Percentiles rank a stretch among this genome's conserved stretches.
Conservation (phyloP, 2,797 vertebrate genomes). For the Pantherophis vulpinus region DNA sequence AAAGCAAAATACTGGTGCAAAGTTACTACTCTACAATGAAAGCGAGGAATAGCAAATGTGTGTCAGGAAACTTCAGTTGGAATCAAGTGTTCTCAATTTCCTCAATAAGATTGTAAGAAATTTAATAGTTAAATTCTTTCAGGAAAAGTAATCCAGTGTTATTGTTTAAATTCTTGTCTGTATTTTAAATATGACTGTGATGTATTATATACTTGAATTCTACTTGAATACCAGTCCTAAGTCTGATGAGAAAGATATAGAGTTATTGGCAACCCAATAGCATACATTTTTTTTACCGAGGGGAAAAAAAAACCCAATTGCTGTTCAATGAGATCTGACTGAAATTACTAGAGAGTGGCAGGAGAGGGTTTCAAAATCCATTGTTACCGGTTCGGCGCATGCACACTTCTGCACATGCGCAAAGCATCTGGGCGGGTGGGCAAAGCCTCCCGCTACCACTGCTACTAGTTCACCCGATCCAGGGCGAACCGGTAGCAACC, state of each 20-base stretch:
- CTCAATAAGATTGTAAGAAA: background rate
- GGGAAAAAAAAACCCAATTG: background rate
- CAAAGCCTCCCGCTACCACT: fast-evolving
- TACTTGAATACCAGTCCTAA: background rate
- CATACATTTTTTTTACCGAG: background rate
- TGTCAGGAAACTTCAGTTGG: background rate
- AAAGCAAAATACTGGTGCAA: no score
- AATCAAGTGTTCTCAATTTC: background rate
- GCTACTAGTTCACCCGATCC: no score
- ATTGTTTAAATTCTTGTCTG: background rate
- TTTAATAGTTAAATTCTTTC: background rate
- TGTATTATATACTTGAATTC: background rate
- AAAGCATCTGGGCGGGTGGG: no score
- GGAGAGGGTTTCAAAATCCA: no score
- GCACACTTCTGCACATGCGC: no score
- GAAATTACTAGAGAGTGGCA: background rate
- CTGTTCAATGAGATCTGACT: background rate
- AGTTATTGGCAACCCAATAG: background rate
- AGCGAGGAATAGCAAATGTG: no score
- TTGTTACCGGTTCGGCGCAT: no score
- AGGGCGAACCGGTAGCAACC: no score
- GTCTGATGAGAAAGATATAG: background rate
- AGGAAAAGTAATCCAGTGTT: background rate
- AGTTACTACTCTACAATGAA: no score
- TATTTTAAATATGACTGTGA: background rate